A percentile compares a stretch with the other conserved stretches of the same genome.
Evolutionary conservation across 2,797 vertebrate genomes (phyloP).

Genomic region (Anabacerthia variegaticeps): DNA sequence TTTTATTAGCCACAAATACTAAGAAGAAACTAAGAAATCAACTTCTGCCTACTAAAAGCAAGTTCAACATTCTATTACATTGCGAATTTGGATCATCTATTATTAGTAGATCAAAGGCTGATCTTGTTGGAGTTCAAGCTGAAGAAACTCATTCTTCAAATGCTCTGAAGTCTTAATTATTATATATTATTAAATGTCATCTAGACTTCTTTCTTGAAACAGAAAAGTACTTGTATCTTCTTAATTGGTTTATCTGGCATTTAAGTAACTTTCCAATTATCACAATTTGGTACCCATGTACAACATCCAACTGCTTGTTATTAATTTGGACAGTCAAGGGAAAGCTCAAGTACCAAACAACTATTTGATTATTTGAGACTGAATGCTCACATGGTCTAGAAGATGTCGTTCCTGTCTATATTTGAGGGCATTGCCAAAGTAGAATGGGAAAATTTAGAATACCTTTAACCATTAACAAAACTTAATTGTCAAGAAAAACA

Average conservation of each 20-base stretch:
- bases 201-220: neutral
- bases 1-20: neutral
- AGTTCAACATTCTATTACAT: neutral
- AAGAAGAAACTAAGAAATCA: neutral
- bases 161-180: neutral
- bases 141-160: neutral
- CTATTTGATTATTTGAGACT: neutral
- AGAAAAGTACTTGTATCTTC: neutral
- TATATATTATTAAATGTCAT: neutral
- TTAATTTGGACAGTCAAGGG: neutral
- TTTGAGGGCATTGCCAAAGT: neutral
- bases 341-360: neutral
- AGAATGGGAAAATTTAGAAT: neutral
- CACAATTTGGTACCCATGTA: neutral
- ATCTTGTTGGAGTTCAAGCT: neutral
- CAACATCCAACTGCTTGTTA: neutral
- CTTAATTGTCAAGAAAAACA: neutral
- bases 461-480: neutral
- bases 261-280: neutral
- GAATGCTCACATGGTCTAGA: neutral
- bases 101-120: neutral
- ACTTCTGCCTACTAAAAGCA: neutral
- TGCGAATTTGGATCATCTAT: neutral
- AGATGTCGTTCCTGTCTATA: neutral
- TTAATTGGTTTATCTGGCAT: neutral